Conservation (phyloP, 2,888 invertebrate genomes). For the Pachycephus smyrnensis region DNA sequence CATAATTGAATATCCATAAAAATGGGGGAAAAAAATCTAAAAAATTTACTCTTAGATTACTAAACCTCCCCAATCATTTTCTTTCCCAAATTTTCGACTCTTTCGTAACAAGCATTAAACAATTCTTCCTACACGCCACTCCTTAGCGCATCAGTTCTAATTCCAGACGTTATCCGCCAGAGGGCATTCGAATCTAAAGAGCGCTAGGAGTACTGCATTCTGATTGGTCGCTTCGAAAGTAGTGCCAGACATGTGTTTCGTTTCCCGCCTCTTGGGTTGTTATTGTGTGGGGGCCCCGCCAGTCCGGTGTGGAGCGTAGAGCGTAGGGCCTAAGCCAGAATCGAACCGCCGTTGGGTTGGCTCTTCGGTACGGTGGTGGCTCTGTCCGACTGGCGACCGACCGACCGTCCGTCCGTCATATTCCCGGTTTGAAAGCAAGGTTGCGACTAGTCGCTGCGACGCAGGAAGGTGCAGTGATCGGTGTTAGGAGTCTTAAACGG, state of each 20-base stretch:
- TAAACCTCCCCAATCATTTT: neutral
- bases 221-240: conserved; percentile 64
- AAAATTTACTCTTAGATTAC: neutral
- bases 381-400: conserved; percentile 51
- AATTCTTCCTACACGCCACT: neutral
- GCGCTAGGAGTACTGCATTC: neutral
- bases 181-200: neutral
- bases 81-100: neutral
- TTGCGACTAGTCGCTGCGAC: conserved; percentile 63
- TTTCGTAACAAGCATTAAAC: neutral
- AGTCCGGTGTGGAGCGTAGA: conserved; percentile 45
- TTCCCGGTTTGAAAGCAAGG: conserved; percentile 64
- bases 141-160: neutral
- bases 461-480: conserved; percentile 56
- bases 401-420: conserved; percentile 58
- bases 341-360: conserved; percentile 57
- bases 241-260: conserved; percentile 61
- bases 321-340: conserved; percentile 52
- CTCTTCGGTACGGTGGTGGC: conserved; percentile 48
- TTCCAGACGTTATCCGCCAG: conserved; percentile 22
- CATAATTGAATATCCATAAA: neutral
- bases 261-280: conserved; percentile 63
- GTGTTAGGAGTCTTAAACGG: conserved; percentile 34
- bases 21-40: neutral
- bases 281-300: conserved; percentile 55